Percentiles rank a stretch among this genome's conserved stretches.
These are phyloP conservation scores for Otis tarda DNA, from an alignment of 2,113 vertebrate species.

Conservation along the genomic window DNA sequence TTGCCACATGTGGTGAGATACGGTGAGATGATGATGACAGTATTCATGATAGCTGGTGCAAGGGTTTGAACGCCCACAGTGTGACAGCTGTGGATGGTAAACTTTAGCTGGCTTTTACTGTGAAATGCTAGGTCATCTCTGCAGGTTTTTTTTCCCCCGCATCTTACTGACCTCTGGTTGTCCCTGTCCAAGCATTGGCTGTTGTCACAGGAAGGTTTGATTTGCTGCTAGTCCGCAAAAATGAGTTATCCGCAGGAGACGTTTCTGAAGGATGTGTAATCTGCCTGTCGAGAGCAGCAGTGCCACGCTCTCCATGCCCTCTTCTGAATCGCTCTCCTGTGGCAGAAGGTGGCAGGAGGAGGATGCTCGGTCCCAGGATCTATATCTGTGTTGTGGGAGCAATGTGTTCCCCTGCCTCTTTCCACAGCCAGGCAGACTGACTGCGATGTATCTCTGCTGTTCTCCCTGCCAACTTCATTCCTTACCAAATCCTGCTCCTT, in stretches of 20 bases:
- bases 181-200: background rate
- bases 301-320: background rate
- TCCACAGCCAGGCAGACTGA: background rate
- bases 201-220: background rate
- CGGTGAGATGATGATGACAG: background rate
- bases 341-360: background rate
- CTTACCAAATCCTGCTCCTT: background rate
- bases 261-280: accelerated
- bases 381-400: accelerated
- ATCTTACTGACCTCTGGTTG: accelerated
- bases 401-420: background rate
- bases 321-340: background rate
- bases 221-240: background rate
- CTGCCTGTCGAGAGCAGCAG: background rate
- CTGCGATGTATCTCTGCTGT: background rate
- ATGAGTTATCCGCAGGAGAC: background rate
- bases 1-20: background rate
- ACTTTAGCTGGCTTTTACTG: background rate
- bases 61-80: background rate
- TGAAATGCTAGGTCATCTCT: background rate
- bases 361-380: background rate
- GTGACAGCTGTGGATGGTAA: background rate
- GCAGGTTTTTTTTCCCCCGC: background rate
- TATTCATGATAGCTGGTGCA: background rate
- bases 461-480: background rate